These are phyloP conservation scores for Cuculus canorus DNA, from an alignment of 2,797 vertebrate genomes.

Conservation along the genomic window DNA sequence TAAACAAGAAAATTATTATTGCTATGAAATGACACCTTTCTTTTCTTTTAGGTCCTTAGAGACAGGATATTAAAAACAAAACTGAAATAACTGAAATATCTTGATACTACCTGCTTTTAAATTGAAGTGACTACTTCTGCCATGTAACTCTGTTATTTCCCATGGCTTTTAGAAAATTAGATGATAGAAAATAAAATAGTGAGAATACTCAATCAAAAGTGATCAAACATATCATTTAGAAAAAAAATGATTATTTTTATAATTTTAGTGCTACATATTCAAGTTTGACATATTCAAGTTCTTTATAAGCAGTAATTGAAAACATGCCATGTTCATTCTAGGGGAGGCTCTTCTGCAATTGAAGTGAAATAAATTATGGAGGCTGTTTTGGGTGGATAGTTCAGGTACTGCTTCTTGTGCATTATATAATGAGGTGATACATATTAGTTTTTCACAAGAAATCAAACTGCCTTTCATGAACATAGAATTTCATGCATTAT, in stretches of 20 bases:
- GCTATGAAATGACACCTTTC: background rate
- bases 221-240: background rate
- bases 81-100: background rate
- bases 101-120: background rate
- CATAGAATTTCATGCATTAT: background rate
- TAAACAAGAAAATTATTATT: background rate
- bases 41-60: background rate
- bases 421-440: background rate
- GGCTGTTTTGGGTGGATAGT: background rate
- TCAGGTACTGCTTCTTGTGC: background rate
- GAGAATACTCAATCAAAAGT: background rate
- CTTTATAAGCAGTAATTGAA: background rate
- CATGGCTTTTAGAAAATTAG: background rate
- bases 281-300: background rate
- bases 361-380: background rate
- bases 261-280: background rate
- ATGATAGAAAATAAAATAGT: background rate
- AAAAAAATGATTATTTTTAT: background rate
- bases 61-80: background rate
- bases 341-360: background rate
- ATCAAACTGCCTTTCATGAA: background rate
- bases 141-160: background rate
- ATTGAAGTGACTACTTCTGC: background rate
- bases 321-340: background rate
- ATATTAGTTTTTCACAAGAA: background rate